phyloP scores from a whole-genome alignment of 2,888 invertebrate species.

The Catocala nupta region DNA sequence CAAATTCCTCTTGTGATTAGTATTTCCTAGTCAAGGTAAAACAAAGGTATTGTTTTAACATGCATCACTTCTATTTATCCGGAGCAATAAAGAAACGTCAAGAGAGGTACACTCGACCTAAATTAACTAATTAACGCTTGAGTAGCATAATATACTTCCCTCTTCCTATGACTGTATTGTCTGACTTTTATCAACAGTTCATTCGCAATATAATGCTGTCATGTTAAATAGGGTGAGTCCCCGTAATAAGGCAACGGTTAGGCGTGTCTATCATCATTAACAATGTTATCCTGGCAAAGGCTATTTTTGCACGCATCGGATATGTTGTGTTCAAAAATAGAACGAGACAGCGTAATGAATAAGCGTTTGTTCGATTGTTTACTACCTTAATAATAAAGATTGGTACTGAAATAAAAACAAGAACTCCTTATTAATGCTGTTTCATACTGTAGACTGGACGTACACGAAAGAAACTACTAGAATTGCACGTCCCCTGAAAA shows the following conservation, averaged over 20 bases:
- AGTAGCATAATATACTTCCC: constrained; percentile 14
- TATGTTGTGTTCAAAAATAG: constrained; percentile 45
- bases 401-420: constrained; percentile 1
- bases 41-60: no score
- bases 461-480: background rate
- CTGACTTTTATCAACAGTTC: constrained; percentile 35
- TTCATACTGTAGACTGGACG: no score
- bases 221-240: constrained; percentile 47
- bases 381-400: constrained; percentile 18
- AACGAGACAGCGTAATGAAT: constrained; percentile 41
- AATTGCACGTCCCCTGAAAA: constrained; percentile 23
- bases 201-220: constrained; percentile 45
- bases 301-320: constrained; percentile 60
- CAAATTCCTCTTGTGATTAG: no score
- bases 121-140: constrained; percentile 18
- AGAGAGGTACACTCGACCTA: constrained; percentile 8
- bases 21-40: no score
- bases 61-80: background rate
- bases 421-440: background rate
- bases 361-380: constrained; percentile 37
- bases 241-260: constrained; percentile 63
- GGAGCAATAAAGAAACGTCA: constrained; percentile 9
- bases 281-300: constrained; percentile 38
- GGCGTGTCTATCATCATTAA: constrained; percentile 72
- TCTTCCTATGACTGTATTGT: constrained; percentile 27